These are phyloP conservation scores for Rhingia campestris DNA, from an alignment of 2,888 invertebrate genomes.

Conservation along the genomic window DNA sequence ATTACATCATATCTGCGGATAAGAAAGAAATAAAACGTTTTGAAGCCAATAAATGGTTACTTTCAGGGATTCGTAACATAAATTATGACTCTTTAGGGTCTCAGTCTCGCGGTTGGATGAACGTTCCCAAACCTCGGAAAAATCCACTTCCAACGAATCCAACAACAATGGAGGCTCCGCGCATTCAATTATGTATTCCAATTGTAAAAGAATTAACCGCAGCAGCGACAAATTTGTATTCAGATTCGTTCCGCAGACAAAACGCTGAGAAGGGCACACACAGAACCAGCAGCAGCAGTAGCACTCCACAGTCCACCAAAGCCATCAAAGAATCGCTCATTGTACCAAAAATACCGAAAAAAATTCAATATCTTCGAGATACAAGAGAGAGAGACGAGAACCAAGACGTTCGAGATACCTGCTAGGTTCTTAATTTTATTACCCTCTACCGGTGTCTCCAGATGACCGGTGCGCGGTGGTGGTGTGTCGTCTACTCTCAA, in stretches of 20 bases:
- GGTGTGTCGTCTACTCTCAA: conserved; percentile 4
- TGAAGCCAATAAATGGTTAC: conserved; percentile 44
- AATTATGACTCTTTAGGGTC: conserved; percentile 18
- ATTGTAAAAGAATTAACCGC: conserved; percentile 53
- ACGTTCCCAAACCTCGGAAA: conserved; percentile 25
- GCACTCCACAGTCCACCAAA: conserved; percentile 24
- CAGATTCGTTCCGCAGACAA: conserved; percentile 68
- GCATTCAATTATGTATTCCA: conserved; percentile 51
- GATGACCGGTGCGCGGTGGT: conserved; percentile 51
- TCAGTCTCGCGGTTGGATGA: background rate
- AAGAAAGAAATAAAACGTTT: background rate
- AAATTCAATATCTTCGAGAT: conserved; percentile 61
- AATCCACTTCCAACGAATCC: background rate
- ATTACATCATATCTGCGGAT: conserved; percentile 28
- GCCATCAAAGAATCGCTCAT: conserved; percentile 63
- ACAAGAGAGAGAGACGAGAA: background rate
- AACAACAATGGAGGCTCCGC: conserved; percentile 11
- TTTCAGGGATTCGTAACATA: conserved; percentile 33
- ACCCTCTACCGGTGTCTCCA: conserved; percentile 8
- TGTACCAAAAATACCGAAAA: conserved; percentile 54
- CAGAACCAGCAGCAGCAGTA: conserved; percentile 3
- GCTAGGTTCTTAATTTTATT: conserved; percentile 29
- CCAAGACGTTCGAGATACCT: background rate
- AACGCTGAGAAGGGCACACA: conserved; percentile 21
- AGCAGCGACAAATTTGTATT: conserved; percentile 66